phyloP scores from a whole-genome alignment of 2,797 vertebrate genomes.

The Hephaestus fuliginosus region DNA sequence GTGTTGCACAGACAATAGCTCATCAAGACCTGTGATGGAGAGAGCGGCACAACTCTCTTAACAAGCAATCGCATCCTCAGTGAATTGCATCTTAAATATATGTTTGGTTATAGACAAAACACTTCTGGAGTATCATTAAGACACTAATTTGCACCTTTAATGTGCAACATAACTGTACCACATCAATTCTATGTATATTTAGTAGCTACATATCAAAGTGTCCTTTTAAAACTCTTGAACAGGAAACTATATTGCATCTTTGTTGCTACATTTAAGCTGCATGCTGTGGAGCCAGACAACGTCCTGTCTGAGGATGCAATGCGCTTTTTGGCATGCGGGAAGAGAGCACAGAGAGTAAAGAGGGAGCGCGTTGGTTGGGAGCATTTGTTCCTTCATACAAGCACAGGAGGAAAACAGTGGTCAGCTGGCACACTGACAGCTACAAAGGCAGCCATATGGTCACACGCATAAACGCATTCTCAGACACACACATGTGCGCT shows the following conservation, averaged over 20 bases:
- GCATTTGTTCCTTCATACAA: constrained; percentile 72
- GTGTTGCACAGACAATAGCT: constrained; percentile 48
- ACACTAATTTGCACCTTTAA: constrained; percentile 47
- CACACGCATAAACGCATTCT: constrained; percentile 1
- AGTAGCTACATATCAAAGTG: constrained; percentile 4
- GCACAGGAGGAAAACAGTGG: constrained; percentile 66
- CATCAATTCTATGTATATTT: not conserved
- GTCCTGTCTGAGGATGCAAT: constrained; percentile 30
- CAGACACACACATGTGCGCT: not conserved
- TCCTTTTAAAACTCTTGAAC: constrained; percentile 6
- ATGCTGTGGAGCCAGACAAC: constrained; percentile 15
- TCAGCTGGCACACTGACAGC: constrained; percentile 78
- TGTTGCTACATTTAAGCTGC: constrained; percentile 19
- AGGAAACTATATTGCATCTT: constrained; percentile 7
- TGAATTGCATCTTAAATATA: constrained; percentile 42
- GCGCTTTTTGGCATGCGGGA: constrained; percentile 19
- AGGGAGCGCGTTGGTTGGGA: constrained; percentile 50
- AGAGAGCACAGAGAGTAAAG: constrained; percentile 40
- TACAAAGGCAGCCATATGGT: constrained; percentile 82
- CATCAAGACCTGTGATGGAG: constrained; percentile 33
- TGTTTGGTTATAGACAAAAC: constrained; percentile 35
- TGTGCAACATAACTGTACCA: constrained; percentile 7
- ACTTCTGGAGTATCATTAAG: constrained; percentile 22
- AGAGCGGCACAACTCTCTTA: not conserved
- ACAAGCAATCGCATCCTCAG: constrained; percentile 40